phyloP scores from a whole-genome alignment of 2,888 invertebrate genomes.

The Ditylenchus weischeri region DNA sequence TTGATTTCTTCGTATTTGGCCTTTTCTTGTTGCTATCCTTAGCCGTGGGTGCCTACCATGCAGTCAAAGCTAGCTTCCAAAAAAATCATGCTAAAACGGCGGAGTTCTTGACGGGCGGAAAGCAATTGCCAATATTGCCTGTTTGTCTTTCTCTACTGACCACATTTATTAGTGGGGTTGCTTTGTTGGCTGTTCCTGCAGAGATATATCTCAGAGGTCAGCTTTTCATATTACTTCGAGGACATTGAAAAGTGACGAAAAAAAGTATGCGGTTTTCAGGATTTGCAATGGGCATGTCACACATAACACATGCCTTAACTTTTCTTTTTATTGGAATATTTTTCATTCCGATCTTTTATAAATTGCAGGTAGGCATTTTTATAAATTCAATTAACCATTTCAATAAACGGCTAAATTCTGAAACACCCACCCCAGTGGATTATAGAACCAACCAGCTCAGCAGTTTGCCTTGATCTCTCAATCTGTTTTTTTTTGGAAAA shows the following conservation, averaged over 20 bases:
- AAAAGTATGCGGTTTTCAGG: slow-evolving; percentile 13
- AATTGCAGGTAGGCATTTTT: slow-evolving; percentile 21
- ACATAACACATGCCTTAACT: slow-evolving; percentile 24
- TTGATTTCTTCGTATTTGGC: slow-evolving; percentile 36
- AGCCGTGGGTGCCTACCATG: slow-evolving; percentile 38
- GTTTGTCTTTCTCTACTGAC: slow-evolving; percentile 86
- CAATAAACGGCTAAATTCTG: too few relatives aligned
- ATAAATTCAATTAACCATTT: too few relatives aligned
- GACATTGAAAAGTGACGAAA: too few relatives aligned
- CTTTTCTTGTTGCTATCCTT: slow-evolving; percentile 32
- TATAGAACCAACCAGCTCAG: too few relatives aligned
- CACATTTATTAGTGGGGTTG: slow-evolving; percentile 83
- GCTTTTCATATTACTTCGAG: neutral
- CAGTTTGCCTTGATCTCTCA: too few relatives aligned
- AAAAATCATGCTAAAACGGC: slow-evolving; percentile 72
- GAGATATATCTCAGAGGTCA: slow-evolving; percentile 70
- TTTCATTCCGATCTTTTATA: slow-evolving; percentile 42
- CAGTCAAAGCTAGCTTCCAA: slow-evolving; percentile 58
- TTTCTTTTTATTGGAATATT: slow-evolving; percentile 36
- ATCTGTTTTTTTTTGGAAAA: too few relatives aligned
- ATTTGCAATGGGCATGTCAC: slow-evolving; percentile 24
- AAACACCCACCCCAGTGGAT: too few relatives aligned
- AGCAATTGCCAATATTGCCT: slow-evolving; percentile 77
- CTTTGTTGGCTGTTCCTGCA: slow-evolving; percentile 78
- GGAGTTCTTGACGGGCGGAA: slow-evolving; percentile 80